phyloP scores from a whole-genome alignment of 2,113 vertebrate genomes.

The Ovibos moschatus region DNA sequence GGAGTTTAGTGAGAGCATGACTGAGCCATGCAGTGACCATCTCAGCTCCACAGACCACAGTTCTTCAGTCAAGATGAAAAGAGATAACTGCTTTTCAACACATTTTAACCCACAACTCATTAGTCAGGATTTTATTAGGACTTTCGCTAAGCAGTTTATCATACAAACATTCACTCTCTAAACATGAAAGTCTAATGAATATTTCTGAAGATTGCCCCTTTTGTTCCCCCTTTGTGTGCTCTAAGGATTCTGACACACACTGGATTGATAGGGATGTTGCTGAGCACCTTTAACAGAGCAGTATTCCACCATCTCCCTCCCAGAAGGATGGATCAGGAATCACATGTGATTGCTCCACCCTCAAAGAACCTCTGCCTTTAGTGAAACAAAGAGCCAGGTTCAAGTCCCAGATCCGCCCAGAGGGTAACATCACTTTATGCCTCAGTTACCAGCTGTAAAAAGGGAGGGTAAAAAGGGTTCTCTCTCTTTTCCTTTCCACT shows the following conservation, averaged over 20 bases:
- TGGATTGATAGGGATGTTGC: not conserved
- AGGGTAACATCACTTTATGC: not conserved
- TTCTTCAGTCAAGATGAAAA: not conserved
- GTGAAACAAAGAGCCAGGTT: not conserved
- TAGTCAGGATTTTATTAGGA: not conserved
- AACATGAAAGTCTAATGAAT: not conserved
- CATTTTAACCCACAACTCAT: not conserved
- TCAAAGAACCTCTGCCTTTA: not conserved
- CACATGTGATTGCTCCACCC: not conserved
- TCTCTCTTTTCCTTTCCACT: not conserved
- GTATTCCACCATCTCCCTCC: not conserved
- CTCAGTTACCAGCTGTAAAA: not conserved
- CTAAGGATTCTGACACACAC: not conserved
- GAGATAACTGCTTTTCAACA: not conserved
- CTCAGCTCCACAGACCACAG: not conserved
- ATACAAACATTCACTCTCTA: not conserved
- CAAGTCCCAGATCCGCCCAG: not conserved
- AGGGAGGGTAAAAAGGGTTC: not conserved
- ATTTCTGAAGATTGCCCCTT: not conserved
- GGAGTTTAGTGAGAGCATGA: not conserved
- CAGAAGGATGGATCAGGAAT: not conserved
- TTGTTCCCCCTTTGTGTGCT: not conserved
- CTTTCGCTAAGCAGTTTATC: not conserved
- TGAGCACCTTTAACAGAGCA: not conserved
- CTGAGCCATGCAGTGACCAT: rapidly evolving